Conservation (phyloP, 2,888 invertebrate genomes). For the Rhagophthalmus giganteus region DNA sequence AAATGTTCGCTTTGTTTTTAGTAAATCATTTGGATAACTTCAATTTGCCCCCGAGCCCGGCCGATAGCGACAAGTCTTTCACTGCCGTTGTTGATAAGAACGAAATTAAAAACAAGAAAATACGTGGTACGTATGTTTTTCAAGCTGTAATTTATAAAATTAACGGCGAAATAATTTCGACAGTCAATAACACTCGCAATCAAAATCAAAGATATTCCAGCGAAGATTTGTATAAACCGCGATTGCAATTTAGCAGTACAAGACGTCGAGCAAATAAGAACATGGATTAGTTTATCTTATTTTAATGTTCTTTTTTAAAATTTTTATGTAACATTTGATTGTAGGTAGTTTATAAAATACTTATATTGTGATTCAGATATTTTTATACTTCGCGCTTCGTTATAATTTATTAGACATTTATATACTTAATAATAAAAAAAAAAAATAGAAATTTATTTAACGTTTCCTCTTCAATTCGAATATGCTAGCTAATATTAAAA, state of each 20-base stretch:
- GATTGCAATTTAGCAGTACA: slow-evolving; percentile 60
- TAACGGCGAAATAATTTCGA: slow-evolving; percentile 10
- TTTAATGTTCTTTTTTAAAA: background rate
- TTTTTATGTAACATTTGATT: slow-evolving; percentile 2
- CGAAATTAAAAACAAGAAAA: slow-evolving; percentile 2
- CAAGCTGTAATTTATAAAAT: slow-evolving; percentile 11
- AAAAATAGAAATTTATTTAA: slow-evolving; percentile 32
- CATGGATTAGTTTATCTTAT: slow-evolving; percentile 7
- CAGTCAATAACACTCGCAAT: slow-evolving; percentile 2
- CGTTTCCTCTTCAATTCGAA: slow-evolving; percentile 45
- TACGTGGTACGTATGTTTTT: slow-evolving; percentile 1
- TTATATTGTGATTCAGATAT: slow-evolving; percentile 18
- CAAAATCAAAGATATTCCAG: slow-evolving; percentile 65
- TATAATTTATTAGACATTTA: slow-evolving; percentile 15
- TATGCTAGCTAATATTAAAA: slow-evolving; percentile 43
- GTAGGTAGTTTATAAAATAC: background rate
- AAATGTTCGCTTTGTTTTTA: slow-evolving; percentile 6
- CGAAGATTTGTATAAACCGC: slow-evolving; percentile 73
- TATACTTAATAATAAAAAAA: slow-evolving; percentile 4
- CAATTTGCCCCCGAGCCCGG: slow-evolving; percentile 48
- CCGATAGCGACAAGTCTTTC: slow-evolving; percentile 47
- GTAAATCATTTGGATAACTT: slow-evolving; percentile 37
- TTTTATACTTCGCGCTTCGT: slow-evolving; percentile 20
- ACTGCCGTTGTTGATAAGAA: slow-evolving; percentile 8
- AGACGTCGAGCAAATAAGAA: slow-evolving; percentile 19